Evolutionary conservation across 2,797 vertebrate genomes (phyloP).

Genomic region (Hyperoplus immaculatus): DNA sequence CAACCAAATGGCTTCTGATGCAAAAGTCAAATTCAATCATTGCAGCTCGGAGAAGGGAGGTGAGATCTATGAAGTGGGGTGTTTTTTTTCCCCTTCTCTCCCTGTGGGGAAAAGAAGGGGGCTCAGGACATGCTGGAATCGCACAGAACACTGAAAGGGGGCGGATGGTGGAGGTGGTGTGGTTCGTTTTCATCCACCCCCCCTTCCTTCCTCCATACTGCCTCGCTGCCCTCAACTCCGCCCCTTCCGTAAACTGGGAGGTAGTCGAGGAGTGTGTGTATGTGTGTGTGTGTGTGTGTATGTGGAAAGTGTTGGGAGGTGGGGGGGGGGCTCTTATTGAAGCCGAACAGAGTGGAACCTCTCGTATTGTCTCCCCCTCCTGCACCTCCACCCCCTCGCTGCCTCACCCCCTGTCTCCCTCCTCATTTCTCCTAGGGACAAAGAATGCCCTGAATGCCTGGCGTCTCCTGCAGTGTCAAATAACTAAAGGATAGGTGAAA

Average conservation of each 20-base stretch:
- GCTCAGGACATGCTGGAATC: slow-evolving; percentile 67
- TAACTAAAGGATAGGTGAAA: slow-evolving; percentile 75
- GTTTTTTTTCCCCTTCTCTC: slow-evolving; percentile 32
- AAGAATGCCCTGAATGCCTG: slow-evolving; percentile 82
- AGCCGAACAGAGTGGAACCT: slow-evolving; percentile 77
- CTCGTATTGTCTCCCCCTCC: slow-evolving; percentile 71
- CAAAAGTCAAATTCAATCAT: slow-evolving; percentile 61
- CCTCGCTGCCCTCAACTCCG: slow-evolving; percentile 60
- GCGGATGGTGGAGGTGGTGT: slow-evolving; percentile 33
- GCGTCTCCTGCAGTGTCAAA: slow-evolving; percentile 80
- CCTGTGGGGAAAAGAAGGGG: slow-evolving; percentile 53
- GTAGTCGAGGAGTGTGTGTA: slow-evolving; percentile 52
- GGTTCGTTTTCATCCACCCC: slow-evolving; percentile 42
- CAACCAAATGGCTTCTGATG: slow-evolving; percentile 40
- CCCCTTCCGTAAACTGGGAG: slow-evolving; percentile 72
- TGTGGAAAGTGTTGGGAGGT: slow-evolving; percentile 20
- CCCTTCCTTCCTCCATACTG: slow-evolving; percentile 54
- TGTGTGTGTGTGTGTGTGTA: slow-evolving; percentile 32
- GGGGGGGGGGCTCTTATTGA: slow-evolving; percentile 66
- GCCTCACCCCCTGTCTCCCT: slow-evolving; percentile 55
- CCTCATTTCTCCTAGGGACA: slow-evolving; percentile 74
- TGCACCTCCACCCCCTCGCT: slow-evolving; percentile 43
- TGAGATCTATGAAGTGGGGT: slow-evolving; percentile 17
- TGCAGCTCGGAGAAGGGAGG: slow-evolving; percentile 18
- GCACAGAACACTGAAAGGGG: slow-evolving; percentile 52